Base-by-base conservation (phyloP, 2,888 invertebrate genomes). In the Tineola bisselliella region DNA sequence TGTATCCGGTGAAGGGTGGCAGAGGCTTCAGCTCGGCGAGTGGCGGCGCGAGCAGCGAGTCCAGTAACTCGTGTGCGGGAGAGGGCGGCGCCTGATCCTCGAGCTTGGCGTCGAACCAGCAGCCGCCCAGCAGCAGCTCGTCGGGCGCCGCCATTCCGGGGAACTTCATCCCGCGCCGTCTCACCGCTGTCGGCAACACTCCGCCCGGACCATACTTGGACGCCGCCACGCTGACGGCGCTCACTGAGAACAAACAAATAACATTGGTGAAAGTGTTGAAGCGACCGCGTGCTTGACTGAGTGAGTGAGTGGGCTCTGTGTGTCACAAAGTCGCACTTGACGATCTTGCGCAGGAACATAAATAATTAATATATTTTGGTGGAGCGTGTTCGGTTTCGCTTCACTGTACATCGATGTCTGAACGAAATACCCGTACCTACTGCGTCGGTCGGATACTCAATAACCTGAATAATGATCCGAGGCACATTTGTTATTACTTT, bases 1-100 rank as follows among this genome's bases (percentile, higher is more conserved):
- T 94, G 80, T 94, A 94, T 30, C 93, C 93, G 54, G 94, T 93
- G 77, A 95, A 95, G 5, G 96, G 95, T 4, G 95, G 95, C 67
- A 96, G 84, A 10, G 86, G 84, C 74, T 95, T 96, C 64, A 95
- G 87, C 72, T 96, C 96, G 38, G 95, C 94, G 64, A 95, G 88
- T 59, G 90, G 91, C 56, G 90, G 88, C 48, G 89, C 88, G 48
- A 90, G 89, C 30, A 89, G 84, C 17, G 90, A 92, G 78, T 94
- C 93, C 71, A 94, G 89, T 25, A 91, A 91, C 72, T 94, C 94
- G 75, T 79, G 88, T 79, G 77, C 88, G 63, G 77, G 78, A 62
- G 81, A 81, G 64, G 79, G 79, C 72, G 67, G 58, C 71, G 70
- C 74, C 76, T 66, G 73, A 68, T 76, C 66, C 75, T 88, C 74